Evolutionary conservation across 2,888 invertebrate species (phyloP), one percentile per base, ranked within the genome.

Genomic region (Orgyia antiqua): DNA sequence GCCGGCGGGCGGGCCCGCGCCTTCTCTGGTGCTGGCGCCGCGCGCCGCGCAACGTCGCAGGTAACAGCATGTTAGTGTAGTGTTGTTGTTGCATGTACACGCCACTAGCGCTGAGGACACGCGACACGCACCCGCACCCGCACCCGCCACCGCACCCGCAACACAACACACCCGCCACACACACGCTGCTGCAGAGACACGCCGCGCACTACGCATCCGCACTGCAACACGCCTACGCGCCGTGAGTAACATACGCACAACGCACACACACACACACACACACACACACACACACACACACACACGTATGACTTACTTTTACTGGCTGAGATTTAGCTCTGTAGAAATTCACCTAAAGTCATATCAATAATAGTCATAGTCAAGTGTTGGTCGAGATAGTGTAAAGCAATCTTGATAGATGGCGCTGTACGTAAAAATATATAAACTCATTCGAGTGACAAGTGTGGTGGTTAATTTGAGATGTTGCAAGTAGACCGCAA

Each of bases 221-320:
- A 73, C 92, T 93, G 74, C 88, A 94, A 83, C 95, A 94, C 89
- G 94, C 95, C 71, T 96, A 95, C 88, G 92, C 96, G 80, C 94
- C 93, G 94, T 94, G 92, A 94, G 94, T 94, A 91, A 15, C 15
- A 15, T 6, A 6, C 15, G 75, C 8, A 10, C 33, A 6, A 27
- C 32, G 10, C 26, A 19, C 35, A 19, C 31, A 28, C 31, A 27
- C 31, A 24, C 6, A 9, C 19, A 33, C 4, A 0, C 29, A 20
- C 33, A 32, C 40, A 23, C 24, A 3, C 35, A 36, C 33, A 50
- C 12, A 4, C 15, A 6, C 39, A 24, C 4, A 18, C 26, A 11
- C 35, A 21, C 36, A 24, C 30, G 24, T 1, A 2, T 20, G 2
- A 15, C 8, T 9, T 3, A n/a, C 9, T 6, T 15, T 4, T 12